phyloP scores from a whole-genome alignment of 2,113 vertebrate species.

The Pelobates fuscus region DNA sequence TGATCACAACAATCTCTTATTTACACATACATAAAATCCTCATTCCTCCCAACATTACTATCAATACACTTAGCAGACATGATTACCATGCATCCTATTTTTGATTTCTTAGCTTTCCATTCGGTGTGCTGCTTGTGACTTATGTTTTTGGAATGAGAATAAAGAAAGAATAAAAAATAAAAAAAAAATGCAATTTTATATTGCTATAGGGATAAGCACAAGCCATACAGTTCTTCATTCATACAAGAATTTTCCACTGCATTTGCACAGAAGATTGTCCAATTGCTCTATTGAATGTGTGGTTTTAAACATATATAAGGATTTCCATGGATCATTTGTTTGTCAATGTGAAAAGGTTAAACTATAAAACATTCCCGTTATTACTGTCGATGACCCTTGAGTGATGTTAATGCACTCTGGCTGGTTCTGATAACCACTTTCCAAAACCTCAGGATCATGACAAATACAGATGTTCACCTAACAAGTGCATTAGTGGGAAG shows the following conservation, averaged over 20 bases:
- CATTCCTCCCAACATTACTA: no score
- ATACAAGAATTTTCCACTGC: conserved; percentile 34
- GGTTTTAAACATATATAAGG: conserved; percentile 32
- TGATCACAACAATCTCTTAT: no score
- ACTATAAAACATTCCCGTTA: conserved; percentile 14
- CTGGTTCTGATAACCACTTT: conserved; percentile 43
- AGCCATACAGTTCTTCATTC: no score
- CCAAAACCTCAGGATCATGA: conserved; percentile 49
- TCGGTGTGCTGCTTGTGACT: no score
- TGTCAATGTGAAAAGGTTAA: conserved; percentile 38
- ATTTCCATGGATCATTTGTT: conserved; percentile 44
- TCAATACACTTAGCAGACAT: no score
- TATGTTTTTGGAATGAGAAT: no score
- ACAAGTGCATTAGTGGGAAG: conserved; percentile 42
- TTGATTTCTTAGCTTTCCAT: no score
- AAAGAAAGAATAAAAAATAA: no score
- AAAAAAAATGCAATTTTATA: no score
- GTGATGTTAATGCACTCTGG: conserved; percentile 11
- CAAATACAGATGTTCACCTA: conserved; percentile 38
- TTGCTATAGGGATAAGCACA: no score
- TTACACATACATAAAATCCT: no score
- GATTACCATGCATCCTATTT: no score
- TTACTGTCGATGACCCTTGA: conserved; percentile 22
- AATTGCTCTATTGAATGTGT: conserved; percentile 35
- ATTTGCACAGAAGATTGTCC: conserved; percentile 24